Evolutionary conservation across 30 jellyfish, hydroid and myxozoan genomes (phyloP).

Genomic region (Catostylus mosaicus): DNA sequence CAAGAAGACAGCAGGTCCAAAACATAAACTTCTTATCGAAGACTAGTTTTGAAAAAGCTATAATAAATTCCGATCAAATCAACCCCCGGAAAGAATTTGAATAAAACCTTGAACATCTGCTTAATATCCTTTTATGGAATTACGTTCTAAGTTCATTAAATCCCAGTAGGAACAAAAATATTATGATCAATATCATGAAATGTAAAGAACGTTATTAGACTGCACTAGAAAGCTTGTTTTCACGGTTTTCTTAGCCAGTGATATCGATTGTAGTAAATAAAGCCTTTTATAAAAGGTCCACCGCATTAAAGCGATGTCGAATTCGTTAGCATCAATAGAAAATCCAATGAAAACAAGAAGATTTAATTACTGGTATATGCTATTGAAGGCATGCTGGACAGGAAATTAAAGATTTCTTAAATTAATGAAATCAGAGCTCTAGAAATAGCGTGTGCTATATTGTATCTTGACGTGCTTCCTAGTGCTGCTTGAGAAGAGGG

Average conservation of each 20-base stretch:
- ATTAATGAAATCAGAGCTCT: too few relatives aligned
- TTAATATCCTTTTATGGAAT: background rate
- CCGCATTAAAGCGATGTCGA: background rate
- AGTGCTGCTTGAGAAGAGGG: too few relatives aligned
- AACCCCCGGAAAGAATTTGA: background rate
- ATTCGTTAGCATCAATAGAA: background rate
- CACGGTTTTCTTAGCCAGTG: background rate
- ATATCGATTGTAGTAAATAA: background rate
- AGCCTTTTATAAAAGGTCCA: background rate
- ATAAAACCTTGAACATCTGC: background rate
- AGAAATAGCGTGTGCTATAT: too few relatives aligned
- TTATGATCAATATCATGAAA: background rate
- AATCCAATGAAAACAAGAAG: background rate
- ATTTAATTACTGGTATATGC: background rate
- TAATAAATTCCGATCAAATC: background rate
- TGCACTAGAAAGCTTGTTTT: background rate
- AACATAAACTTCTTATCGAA: too few relatives aligned
- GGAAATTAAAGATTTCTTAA: background rate
- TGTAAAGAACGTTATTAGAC: background rate
- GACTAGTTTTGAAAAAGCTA: too few relatives aligned
- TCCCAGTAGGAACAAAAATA: slow-evolving; percentile 6
- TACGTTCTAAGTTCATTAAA: background rate
- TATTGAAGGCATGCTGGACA: background rate
- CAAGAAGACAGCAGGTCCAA: too few relatives aligned
- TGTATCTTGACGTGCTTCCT: too few relatives aligned